These are phyloP conservation scores for Spatula versicolor DNA, from an alignment of 2,797 vertebrate species.

Conservation along the genomic window DNA sequence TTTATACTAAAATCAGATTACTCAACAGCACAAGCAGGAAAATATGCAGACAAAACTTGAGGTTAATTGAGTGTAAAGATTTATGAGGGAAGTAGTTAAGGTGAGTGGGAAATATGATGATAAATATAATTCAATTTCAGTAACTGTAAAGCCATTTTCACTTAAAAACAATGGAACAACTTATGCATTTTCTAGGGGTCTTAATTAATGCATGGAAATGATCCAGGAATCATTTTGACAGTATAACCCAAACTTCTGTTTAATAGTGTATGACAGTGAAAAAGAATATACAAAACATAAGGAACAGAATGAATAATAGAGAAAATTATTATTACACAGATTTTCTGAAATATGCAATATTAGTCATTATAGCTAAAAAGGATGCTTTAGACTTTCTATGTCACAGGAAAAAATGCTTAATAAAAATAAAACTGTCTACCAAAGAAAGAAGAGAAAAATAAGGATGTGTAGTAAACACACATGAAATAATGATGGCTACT, in stretches of 20 bases:
- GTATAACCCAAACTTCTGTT: not conserved
- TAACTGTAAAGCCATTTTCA: not conserved
- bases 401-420: not conserved
- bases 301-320: conserved; percentile 7
- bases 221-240: conserved; percentile 1
- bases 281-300: conserved; percentile 19
- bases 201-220: not conserved
- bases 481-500: not conserved
- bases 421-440: not conserved
- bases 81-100: not conserved
- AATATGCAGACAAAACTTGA: not conserved
- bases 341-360: conserved; percentile 17
- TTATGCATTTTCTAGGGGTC: not conserved
- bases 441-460: conserved; percentile 16
- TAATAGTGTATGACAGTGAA: not conserved
- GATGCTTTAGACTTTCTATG: not conserved
- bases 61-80: not conserved
- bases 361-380: not conserved
- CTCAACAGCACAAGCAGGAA: not conserved
- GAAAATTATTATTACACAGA: not conserved
- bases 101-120: not conserved
- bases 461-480: not conserved
- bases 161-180: not conserved
- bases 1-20: not conserved
- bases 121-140: not conserved